Evolutionary conservation across 2,888 invertebrate species (phyloP), one percentile per base, ranked within the genome.

Genomic region (Mythimna pallens): DNA sequence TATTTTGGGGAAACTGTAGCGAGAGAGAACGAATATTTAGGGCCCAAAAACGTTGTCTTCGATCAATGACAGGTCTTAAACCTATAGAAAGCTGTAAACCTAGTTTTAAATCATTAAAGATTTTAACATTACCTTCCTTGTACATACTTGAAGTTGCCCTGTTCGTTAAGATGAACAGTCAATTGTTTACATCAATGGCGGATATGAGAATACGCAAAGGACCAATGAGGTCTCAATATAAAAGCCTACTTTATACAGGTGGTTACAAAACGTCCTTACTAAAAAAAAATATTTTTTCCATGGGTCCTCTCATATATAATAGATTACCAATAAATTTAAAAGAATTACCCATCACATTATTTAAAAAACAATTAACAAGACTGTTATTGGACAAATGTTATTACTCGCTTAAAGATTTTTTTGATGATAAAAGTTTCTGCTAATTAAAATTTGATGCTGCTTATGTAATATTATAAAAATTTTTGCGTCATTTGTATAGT

Each of bases 11-110:
- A 9, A 55, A 54, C 25, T 55, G 4, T 9, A 59, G n/a, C 14
- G 22, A 40, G 14, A 40, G n/a, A 8, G 22, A 61, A 8, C 30
- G 9, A 30, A 12, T 54, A 55, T 25, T 43, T 34, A 20, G 0
- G 57, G 14, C 25, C 57, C 30, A 55, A 40, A 25, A 54, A 22
- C 61, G 61, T 6, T 59, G 58, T 40, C 22, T 68, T 34, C n/a
- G 47, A 67, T 20, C 61, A 52, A 61, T 25, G 30, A 55, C n/a
- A 61, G 36, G 59, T n/a, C 59, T 59, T 40, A 61, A 61, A 10
- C 2, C 3, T 22, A n/a, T n/a, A n/a, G 59, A 59, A 36, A 59
- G 36, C 12, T 59, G 36, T n/a, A 9, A 36, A 59, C n/a, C 59
- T n/a, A 10, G 12, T 9, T 59, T 61, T 61, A n/a, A 36, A 62